Base-by-base conservation (phyloP, 1,140 invertebrate genomes). In the Armadillidium nasatum region DNA sequence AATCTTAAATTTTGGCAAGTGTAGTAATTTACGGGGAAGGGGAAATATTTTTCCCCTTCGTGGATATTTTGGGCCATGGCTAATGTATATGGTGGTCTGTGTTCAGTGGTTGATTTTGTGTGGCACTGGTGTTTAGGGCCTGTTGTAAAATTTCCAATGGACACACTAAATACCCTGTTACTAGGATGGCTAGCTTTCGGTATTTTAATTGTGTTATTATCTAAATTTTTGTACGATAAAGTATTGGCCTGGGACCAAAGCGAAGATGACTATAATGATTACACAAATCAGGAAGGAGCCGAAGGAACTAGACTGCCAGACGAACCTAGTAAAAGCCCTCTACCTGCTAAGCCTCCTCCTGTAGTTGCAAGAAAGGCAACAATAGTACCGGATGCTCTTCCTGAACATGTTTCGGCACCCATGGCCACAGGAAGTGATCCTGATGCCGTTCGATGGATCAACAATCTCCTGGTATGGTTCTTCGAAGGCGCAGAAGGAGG, bases 131-230 rank as follows among this genome's bases (percentile, higher is more conserved):
- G 46, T 15, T 15, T 10, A 50, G 46, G 9, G 46, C 46, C 46
- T 50, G 9, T 50, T 10, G 15, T 10, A 50, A 15, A 9, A 9
- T 50, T 50, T 50, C 46, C 46, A 15, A 78, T 78, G 77, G 77
- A 78, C 73, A 78, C 77, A 70, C 74, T 78, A n/a, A 72, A 75
- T n/a, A 78, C 77, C 15, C 77, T 78, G 1, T 71, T 78, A 44
- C 66, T 78, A 71, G 77, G 77, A 33, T 78, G 77, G 77, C 74
- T 78, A 54, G 33, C 75, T 22, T 78, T 78, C 33, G 77, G 75
- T 15, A 66, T 74, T 10, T 68, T 78, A 2, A 75, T 78, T 19
- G 70, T 78, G 7, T 69, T 75, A 15, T 43, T 78, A 11, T 70
- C 73, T 7, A 72, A 70, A 3, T 78, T 78, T 69, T 76, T 78